Evolutionary conservation across 2,113 vertebrate species (phyloP), one percentile per base, ranked within the genome.

Genomic region (Orycteropus afer): DNA sequence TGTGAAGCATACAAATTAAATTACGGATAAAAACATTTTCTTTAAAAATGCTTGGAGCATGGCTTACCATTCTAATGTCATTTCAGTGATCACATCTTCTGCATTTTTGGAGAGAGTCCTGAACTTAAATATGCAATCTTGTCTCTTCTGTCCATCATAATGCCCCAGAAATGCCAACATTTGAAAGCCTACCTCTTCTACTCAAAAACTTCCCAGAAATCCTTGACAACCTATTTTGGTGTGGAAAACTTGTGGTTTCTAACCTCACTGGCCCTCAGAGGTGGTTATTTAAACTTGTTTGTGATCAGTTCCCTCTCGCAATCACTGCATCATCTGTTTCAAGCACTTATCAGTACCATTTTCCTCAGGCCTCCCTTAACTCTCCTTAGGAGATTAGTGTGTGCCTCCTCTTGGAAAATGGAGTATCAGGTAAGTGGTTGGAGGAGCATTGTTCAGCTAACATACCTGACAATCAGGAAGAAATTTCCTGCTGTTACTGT

Each of bases 101-200:
- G 69, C 57, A 37, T 42, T 63, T 79, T 34, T 51, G 42, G 40
- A 86, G 34, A 84, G 49, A 77, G 5, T 79, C 40, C 69, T 67
- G 69, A 42, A 90, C 47, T 85, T 92, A 42, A 49, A 37, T 53
- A 47, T 15, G 49, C 1, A 4, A 27, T 90, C 79, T 79, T 49
- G 13, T 85, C 78, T 81, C 42, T 13, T 74, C 73, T 57, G 0
- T 92, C 89, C 37, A 34, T 92, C 93, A 88, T 9, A 8, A 25
- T 83, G 86, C 81, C 74, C 91, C 86, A 89, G 91, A 95, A 95
- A 94, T 83, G 83, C 80, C 91, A 94, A 7, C 25, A 5, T 84
- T 80, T 65, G 45, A 45, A 85, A 87, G 78, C n/a, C 15, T 7
- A 40, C 23, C 32, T 77, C 49, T 94, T 76, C 81, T 32, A 83